phyloP scores from a whole-genome alignment of 2,888 invertebrate genomes.

The Lamellibrachia columna region DNA sequence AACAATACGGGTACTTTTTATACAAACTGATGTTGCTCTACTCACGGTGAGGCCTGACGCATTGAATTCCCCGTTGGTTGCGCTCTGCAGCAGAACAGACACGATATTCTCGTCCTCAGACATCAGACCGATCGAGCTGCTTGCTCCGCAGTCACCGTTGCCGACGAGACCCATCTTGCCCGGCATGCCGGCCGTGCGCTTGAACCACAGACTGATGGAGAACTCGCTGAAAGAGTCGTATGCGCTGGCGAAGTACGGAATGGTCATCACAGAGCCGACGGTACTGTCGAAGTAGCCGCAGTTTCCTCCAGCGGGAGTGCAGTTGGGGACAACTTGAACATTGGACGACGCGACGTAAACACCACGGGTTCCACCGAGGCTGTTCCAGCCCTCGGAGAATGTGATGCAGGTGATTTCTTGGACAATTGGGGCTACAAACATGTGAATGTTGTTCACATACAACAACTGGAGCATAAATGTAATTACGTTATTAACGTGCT shows the following conservation, averaged over 20 bases:
- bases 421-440: background rate
- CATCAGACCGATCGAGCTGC: conserved; percentile 17
- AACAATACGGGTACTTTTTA: background rate
- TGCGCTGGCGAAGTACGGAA: background rate
- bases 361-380: background rate
- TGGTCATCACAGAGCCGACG: background rate
- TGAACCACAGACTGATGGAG: conserved; percentile 3
- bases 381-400: background rate
- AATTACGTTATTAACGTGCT: background rate
- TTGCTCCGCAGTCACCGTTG: conserved; percentile 13
- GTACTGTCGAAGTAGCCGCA: conserved; percentile 23
- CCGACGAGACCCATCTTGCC: conserved; percentile 3
- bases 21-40: background rate
- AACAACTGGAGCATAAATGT: background rate
- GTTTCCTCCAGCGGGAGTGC: background rate
- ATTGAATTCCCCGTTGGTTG: background rate
- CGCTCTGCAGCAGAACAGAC: background rate
- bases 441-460: background rate
- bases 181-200: background rate
- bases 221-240: conserved; percentile 17
- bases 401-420: conserved; percentile 14
- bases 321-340: background rate
- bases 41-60: background rate
- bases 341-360: background rate
- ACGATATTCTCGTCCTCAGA: conserved; percentile 7